Percentiles rank a stretch among this genome's conserved stretches.
These are phyloP conservation scores for Taurulus bubalis DNA, from an alignment of 2,113 vertebrate genomes.

Conservation along the genomic window DNA sequence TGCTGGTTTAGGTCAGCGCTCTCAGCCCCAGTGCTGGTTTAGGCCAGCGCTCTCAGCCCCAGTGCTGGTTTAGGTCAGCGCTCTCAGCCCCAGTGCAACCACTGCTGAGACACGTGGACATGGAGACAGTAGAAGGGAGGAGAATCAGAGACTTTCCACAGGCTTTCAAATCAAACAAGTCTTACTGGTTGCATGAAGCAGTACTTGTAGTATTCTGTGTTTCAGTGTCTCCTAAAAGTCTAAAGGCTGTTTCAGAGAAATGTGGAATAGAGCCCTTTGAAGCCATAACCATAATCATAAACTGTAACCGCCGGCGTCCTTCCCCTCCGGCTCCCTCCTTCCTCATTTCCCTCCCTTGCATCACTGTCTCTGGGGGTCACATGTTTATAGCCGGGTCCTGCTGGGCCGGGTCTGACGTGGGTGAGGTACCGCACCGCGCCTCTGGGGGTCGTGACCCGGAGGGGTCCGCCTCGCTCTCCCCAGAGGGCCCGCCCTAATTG, in stretches of 20 bases:
- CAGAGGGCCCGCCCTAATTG: constrained; percentile 58
- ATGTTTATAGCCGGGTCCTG: constrained; percentile 25
- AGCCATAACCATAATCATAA: background rate
- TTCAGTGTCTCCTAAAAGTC: background rate
- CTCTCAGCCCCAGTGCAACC: too few relatives aligned
- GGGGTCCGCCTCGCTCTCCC: constrained; percentile 18
- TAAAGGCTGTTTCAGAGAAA: background rate
- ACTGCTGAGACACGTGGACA: too few relatives aligned
- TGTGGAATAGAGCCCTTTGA: background rate
- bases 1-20: too few relatives aligned
- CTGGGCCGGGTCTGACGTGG: constrained; percentile 60
- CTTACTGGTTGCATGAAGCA: background rate
- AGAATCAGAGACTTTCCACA: background rate
- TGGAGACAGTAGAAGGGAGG: too few relatives aligned
- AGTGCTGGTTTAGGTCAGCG: too few relatives aligned
- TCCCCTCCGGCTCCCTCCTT: too few relatives aligned
- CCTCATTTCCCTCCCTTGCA: background rate
- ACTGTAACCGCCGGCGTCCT: background rate
- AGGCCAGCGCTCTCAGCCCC: too few relatives aligned
- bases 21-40: too few relatives aligned
- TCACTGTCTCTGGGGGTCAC: background rate
- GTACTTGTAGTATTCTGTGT: background rate
- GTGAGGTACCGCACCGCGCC: constrained; percentile 17
- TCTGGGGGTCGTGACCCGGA: constrained; percentile 29
- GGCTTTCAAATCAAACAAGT: background rate